Evolutionary conservation across 92 coral and sea anemone species (phyloP).

Genomic region (Siderastrea siderea): DNA sequence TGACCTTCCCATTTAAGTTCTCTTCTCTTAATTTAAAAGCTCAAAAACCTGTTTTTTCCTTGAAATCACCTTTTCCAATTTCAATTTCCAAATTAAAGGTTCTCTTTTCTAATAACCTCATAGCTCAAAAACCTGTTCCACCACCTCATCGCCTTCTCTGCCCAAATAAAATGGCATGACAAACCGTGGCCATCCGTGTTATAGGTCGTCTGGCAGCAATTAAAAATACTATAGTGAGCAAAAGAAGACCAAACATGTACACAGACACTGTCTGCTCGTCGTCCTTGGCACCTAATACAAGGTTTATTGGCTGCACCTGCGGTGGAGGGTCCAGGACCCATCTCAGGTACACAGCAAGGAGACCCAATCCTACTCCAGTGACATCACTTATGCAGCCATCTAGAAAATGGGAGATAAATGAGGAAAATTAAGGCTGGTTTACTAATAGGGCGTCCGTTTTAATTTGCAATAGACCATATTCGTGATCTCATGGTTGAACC

Average conservation of each 20-base stretch:
- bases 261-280: constrained; percentile 31
- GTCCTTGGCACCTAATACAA: constrained; percentile 15
- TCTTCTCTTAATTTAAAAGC: too few relatives aligned
- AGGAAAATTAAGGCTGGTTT: not conserved
- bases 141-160: not conserved
- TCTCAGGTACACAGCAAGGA: constrained; percentile 33
- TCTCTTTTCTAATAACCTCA: not conserved
- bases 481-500: too few relatives aligned
- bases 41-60: too few relatives aligned
- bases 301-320: constrained; percentile 22
- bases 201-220: not conserved
- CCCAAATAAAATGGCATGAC: not conserved
- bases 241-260: constrained; percentile 26
- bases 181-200: not conserved
- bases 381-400: constrained; percentile 43
- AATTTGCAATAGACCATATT: too few relatives aligned
- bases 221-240: constrained; percentile 20
- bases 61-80: too few relatives aligned
- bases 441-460: too few relatives aligned
- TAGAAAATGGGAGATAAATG: not conserved
- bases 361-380: constrained; percentile 41
- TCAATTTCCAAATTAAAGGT: too few relatives aligned
- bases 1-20: too few relatives aligned
- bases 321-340: constrained; percentile 62
- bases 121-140: not conserved